phyloP scores from a whole-genome alignment of 1,140 invertebrate species.

The Ectropis grisescens region DNA sequence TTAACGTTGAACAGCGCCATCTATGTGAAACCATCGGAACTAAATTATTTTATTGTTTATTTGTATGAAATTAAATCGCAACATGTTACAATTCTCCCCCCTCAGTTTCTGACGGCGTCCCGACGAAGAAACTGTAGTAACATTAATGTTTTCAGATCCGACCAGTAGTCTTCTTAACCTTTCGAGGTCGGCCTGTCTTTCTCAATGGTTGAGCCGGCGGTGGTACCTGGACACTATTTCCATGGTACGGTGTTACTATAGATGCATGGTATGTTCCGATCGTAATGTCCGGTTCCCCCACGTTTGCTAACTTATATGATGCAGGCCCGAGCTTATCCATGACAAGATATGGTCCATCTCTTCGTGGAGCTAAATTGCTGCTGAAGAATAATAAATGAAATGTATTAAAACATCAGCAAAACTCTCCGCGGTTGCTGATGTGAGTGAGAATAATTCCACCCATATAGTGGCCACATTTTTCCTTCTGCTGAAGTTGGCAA shows the following conservation, averaged over 20 bases:
- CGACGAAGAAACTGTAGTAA: too few species aligned
- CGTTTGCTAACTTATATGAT: slow-evolving; percentile 14
- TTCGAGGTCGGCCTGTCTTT: slow-evolving; percentile 3
- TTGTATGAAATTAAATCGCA: too few species aligned
- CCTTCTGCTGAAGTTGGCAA: background rate
- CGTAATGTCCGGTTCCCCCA: background rate
- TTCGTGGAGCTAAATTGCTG: background rate
- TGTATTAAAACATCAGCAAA: background rate
- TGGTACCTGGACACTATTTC: background rate
- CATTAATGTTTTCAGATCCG: too few species aligned
- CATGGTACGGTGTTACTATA: slow-evolving; percentile 1
- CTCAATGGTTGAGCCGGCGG: slow-evolving; percentile 1
- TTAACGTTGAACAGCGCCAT: too few species aligned
- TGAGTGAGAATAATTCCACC: slow-evolving; percentile 5
- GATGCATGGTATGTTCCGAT: slow-evolving; percentile 7
- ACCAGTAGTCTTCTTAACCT: too few species aligned
- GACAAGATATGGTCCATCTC: background rate
- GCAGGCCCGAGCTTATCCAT: background rate
- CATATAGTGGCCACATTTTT: slow-evolving; percentile 2
- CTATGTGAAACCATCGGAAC: too few species aligned
- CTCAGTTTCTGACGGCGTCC: too few species aligned
- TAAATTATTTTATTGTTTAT: too few species aligned
- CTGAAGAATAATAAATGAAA: background rate
- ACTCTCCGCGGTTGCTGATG: background rate
- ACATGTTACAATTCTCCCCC: too few species aligned